Evolutionary conservation across 2,888 invertebrate species (phyloP), one percentile per base, ranked within the genome.

Genomic region (Ferrisia virgata): DNA sequence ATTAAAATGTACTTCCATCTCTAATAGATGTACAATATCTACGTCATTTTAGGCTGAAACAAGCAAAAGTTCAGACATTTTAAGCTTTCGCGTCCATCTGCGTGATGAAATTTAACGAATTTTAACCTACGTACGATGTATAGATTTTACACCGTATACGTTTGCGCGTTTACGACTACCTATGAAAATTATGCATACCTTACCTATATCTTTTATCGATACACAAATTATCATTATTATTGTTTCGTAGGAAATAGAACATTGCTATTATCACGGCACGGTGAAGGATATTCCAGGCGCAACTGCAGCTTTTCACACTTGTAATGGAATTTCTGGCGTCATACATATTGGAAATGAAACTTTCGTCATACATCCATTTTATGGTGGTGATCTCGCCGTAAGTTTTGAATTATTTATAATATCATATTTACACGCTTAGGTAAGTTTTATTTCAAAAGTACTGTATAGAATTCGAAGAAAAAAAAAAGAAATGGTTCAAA

Each of bases 311-410:
- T 95, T 99, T 90, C 96, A 97, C 90, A 99, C 98, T 83, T 99
- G 99, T 91, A 96, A 97, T 90, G 99, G 99, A 82, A 95, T 99
- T 87, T 96, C 97, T 87, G 98, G 98, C 25, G 96, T 99, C 88
- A 97, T 99, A 88, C 97, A 98, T 90, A 94, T 97, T 88, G 96
- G 97, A 88, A 98, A 99, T 91, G 98, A 98, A 90, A 98, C 98
- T 82, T 98, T 97, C 90, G 96, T 98, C 88, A 97, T 99, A 87
- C 97, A 98, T 90, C 98, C 99, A 85, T 96, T 98, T 91, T 96
- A 96, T 90, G 97, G 97, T 87, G 97, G 97, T 85, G 97, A 98
- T 91, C 92, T 96, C 88, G 96, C 96, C 94, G 96, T 97, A 93
- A 94, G 96, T 93, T 89, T 86, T 87, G 85, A 86, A 31, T 85